Percentiles rank a stretch among this genome's conserved stretches.
Evolutionary conservation across 2,797 vertebrate genomes (phyloP).

Genomic region (Lutjanus argentimaculatus): DNA sequence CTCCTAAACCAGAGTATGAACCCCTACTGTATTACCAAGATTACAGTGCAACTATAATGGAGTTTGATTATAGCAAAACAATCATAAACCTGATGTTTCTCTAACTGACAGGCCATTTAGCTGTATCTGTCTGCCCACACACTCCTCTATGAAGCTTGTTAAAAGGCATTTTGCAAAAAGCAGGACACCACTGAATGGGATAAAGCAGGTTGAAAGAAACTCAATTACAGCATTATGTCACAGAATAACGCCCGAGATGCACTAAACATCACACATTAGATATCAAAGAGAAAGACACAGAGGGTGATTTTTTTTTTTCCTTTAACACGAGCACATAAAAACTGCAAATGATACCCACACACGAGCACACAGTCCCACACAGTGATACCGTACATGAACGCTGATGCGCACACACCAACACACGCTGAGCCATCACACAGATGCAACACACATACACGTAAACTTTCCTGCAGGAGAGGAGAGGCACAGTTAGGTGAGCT

Average conservation of each 20-base stretch:
- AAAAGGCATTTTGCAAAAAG: slow-evolving; percentile 25
- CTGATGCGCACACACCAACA: slow-evolving; percentile 26
- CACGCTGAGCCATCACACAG: slow-evolving; percentile 8
- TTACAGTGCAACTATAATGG: neutral
- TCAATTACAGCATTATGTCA: slow-evolving; percentile 41
- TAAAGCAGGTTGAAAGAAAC: slow-evolving; percentile 22
- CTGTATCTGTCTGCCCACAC: slow-evolving; percentile 33
- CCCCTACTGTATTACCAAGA: neutral
- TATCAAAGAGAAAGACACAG: slow-evolving; percentile 32
- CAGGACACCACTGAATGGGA: slow-evolving; percentile 20
- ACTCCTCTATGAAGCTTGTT: slow-evolving; percentile 23
- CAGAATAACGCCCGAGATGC: slow-evolving; percentile 20
- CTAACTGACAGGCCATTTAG: neutral
- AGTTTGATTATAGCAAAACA: neutral
- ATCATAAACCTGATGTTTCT: slow-evolving; percentile 10
- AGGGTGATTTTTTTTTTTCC: slow-evolving; percentile 20
- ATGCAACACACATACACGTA: slow-evolving; percentile 1
- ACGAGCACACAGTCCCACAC: slow-evolving; percentile 40
- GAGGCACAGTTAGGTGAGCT: slow-evolving; percentile 46
- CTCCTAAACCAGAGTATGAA: neutral
- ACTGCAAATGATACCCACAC: slow-evolving; percentile 39
- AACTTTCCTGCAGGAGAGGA: neutral
- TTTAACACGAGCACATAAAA: slow-evolving; percentile 29
- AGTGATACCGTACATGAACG: slow-evolving; percentile 7
- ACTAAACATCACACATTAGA: slow-evolving; percentile 27